Conservation (phyloP, 1,140 invertebrate species). For the Drosophila repleta region DNA sequence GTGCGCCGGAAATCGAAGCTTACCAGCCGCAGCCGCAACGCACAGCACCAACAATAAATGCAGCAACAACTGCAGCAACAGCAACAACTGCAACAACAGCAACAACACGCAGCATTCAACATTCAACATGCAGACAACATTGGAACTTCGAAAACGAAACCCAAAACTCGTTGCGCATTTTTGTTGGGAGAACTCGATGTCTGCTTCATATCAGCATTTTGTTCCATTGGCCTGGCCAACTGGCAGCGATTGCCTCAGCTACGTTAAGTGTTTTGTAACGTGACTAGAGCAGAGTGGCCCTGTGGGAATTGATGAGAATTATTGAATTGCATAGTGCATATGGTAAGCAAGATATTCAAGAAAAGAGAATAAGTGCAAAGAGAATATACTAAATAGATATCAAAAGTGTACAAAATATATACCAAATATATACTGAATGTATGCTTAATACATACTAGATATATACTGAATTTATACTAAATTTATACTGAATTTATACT, state of each 20-base stretch:
- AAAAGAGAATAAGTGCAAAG: too few species aligned
- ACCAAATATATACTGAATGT: too few species aligned
- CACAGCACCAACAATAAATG: slow-evolving; percentile 1
- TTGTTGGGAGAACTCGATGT: slow-evolving; percentile 29
- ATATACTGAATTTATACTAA: too few species aligned
- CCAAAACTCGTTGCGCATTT: slow-evolving; percentile 48
- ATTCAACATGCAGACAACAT: slow-evolving; percentile 21
- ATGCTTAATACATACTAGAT: too few species aligned
- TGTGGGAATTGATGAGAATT: too few species aligned
- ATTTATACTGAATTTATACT: too few species aligned
- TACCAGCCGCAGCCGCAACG: slow-evolving; percentile 21
- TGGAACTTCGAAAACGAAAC: slow-evolving; percentile 46
- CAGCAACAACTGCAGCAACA: slow-evolving; percentile 10
- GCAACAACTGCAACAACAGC: slow-evolving; percentile 9
- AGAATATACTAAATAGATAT: too few species aligned
- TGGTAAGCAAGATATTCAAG: too few species aligned
- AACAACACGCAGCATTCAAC: slow-evolving; percentile 8
- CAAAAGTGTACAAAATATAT: too few species aligned
- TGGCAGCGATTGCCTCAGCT: not conserved
- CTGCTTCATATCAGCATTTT: slow-evolving; percentile 50
- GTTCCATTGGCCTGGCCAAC: slow-evolving; percentile 20
- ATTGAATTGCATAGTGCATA: too few species aligned
- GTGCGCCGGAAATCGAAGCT: slow-evolving; percentile 50
- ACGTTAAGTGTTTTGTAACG: not conserved
- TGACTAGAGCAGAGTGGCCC: too few species aligned